Conservation (phyloP, 2,888 invertebrate genomes). For the Schrankia costaestrigalis region DNA sequence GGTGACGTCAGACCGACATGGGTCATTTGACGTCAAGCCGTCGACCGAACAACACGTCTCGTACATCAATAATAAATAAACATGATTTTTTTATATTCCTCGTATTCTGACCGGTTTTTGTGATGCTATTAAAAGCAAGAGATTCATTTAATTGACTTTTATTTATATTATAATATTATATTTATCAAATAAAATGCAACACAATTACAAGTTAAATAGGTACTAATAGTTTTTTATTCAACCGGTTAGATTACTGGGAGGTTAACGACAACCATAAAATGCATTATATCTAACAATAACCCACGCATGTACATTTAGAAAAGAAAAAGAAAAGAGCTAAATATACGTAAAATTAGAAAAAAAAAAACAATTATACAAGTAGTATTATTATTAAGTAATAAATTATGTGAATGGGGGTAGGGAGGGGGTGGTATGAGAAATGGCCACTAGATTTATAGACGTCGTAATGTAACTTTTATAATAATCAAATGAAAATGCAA, state of each 20-base stretch:
- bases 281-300: conserved; percentile 28
- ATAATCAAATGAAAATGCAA: too few relatives aligned
- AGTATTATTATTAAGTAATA: not conserved
- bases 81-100: too few relatives aligned
- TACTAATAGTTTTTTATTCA: too few relatives aligned
- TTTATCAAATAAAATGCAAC: too few relatives aligned
- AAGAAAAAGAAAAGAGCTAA: conserved; percentile 20
- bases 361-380: conserved; percentile 13
- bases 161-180: too few relatives aligned
- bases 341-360: conserved; percentile 30
- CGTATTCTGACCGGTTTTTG: conserved; percentile 7
- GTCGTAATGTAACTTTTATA: conserved; percentile 3
- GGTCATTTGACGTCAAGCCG: conserved; percentile 10
- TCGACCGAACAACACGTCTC: conserved; percentile 6
- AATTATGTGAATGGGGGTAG: conserved; percentile 1
- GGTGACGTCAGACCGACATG: not conserved
- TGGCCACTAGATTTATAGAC: conserved; percentile 19
- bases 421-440: conserved; percentile 22
- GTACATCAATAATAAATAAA: conserved; percentile 7
- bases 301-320: conserved; percentile 23
- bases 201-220: too few relatives aligned
- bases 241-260: too few relatives aligned
- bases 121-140: conserved; percentile 1
- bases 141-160: conserved; percentile 11
- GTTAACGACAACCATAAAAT: conserved; percentile 24